Conservation (phyloP, 92 coral and sea anemone species). For the Ricordea florida region DNA sequence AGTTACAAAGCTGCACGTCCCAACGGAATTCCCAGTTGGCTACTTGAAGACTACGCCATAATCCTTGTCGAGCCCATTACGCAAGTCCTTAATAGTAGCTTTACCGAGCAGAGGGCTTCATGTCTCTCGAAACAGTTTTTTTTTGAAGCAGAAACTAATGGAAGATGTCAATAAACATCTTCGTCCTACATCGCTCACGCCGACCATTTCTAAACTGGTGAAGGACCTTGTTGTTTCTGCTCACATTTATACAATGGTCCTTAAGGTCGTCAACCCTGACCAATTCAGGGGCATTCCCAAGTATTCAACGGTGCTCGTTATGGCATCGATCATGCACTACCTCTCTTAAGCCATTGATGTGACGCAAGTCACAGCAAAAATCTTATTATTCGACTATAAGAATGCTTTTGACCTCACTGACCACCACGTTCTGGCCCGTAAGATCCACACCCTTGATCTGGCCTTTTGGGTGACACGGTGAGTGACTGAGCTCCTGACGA, state of each 20-base stretch:
- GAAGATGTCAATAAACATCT: background rate
- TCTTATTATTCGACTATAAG: background rate
- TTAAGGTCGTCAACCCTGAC: too few species aligned
- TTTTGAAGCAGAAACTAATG: background rate
- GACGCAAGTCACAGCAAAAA: background rate
- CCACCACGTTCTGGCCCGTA: background rate
- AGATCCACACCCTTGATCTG: background rate
- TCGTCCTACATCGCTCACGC: background rate
- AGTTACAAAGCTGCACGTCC: too few species aligned
- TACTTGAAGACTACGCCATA: too few species aligned
- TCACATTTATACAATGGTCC: background rate
- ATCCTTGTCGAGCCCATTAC: too few species aligned
- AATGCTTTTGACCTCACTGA: conserved; percentile 17
- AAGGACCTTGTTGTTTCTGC: background rate
- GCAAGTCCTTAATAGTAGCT: too few species aligned
- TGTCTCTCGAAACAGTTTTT: too few species aligned
- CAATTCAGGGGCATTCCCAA: too few species aligned
- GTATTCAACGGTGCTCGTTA: background rate
- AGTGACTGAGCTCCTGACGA: background rate
- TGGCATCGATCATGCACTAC: background rate
- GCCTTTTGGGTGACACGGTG: background rate
- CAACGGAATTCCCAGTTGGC: too few species aligned
- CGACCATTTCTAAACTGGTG: background rate
- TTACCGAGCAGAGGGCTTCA: too few species aligned
- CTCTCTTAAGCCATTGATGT: background rate